Evolutionary conservation across 2,888 invertebrate species (phyloP).

Genomic region (Eupithecia vulgata): DNA sequence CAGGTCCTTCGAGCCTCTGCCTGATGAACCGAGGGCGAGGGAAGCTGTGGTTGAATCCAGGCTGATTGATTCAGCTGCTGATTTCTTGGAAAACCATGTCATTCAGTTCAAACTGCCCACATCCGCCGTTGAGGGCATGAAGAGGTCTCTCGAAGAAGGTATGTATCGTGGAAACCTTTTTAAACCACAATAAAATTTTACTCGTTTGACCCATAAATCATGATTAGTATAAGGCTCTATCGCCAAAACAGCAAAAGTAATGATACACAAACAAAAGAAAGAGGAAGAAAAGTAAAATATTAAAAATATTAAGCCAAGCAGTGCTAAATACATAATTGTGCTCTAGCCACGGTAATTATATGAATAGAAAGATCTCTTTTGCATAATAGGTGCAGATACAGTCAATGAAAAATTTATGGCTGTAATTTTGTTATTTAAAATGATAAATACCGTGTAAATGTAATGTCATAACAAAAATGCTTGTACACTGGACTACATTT

Average conservation of each 20-base stretch:
- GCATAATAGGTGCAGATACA: slow-evolving; percentile 22
- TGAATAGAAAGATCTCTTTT: slow-evolving; percentile 25
- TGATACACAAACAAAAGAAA: slow-evolving; percentile 9
- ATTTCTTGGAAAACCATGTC: slow-evolving; percentile 91
- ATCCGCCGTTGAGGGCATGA: slow-evolving; percentile 89
- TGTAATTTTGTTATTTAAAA: neutral
- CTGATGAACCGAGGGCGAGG: slow-evolving; percentile 88
- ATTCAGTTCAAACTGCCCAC: slow-evolving; percentile 92
- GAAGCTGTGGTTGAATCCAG: slow-evolving; percentile 90
- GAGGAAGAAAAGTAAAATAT: slow-evolving; percentile 24
- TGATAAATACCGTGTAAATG: neutral
- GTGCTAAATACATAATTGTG: slow-evolving; percentile 39
- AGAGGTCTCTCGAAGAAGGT: slow-evolving; percentile 93
- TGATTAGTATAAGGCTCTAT: neutral
- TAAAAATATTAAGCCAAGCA: slow-evolving; percentile 32
- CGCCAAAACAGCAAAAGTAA: neutral
- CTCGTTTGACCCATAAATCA: neutral
- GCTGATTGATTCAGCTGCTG: slow-evolving; percentile 89
- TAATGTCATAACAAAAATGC: neutral
- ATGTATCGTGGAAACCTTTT: slow-evolving; percentile 43
- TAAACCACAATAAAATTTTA: neutral
- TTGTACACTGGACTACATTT: neutral
- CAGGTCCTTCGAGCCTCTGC: slow-evolving; percentile 85
- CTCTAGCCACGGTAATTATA: slow-evolving; percentile 20
- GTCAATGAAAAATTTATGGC: neutral